Percentiles rank a stretch among this genome's conserved stretches.
These are phyloP conservation scores for Ridgeia piscesae DNA, from an alignment of 1,140 invertebrate genomes.

Conservation along the genomic window DNA sequence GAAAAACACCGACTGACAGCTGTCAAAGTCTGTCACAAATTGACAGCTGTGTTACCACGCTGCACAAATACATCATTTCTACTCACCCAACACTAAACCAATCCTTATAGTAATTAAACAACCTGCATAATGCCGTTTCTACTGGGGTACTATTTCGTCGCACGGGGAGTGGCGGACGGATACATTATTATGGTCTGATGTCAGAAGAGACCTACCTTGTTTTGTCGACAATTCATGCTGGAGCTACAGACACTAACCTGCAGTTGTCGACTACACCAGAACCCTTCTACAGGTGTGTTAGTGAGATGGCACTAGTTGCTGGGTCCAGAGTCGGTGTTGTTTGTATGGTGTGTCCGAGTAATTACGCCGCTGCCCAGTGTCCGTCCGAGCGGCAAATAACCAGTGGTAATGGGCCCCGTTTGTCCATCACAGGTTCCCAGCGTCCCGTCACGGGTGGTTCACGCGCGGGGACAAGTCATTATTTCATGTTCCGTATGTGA, in stretches of 20 bases:
- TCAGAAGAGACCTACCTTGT: not conserved
- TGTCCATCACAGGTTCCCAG: not conserved
- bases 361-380: not conserved
- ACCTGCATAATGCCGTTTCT: too few species aligned
- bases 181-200: too few species aligned
- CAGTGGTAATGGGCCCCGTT: not conserved
- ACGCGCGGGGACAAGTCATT: not conserved
- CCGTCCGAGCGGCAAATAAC: not conserved
- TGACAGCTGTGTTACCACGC: too few species aligned
- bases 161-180: too few species aligned
- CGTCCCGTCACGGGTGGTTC: not conserved
- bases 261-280: not conserved
- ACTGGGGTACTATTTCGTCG: too few species aligned
- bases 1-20: too few species aligned
- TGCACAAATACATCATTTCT: too few species aligned
- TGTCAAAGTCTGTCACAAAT: too few species aligned
- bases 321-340: not conserved
- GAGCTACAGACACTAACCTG: not conserved
- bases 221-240: not conserved
- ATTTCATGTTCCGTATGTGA: too few species aligned
- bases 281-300: not conserved
- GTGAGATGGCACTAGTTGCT: not conserved
- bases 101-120: too few species aligned
- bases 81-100: too few species aligned
- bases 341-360: not conserved